Evolutionary conservation across 2,797 vertebrate genomes (phyloP).

Genomic region (Eurystomus glaucurus): DNA sequence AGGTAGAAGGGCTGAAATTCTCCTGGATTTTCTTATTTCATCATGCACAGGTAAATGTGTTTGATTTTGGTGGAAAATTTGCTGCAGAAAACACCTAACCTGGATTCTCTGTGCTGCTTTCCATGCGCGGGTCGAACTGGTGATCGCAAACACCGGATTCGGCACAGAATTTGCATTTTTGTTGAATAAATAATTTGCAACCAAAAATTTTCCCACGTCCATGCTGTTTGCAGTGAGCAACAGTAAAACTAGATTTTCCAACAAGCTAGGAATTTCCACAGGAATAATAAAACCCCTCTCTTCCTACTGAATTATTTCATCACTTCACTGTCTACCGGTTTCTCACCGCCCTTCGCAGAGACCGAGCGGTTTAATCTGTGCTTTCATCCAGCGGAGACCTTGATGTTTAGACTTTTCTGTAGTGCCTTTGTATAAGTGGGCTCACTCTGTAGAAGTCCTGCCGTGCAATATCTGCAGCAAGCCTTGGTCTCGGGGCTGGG

Average conservation of each 20-base stretch:
- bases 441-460: rapidly evolving
- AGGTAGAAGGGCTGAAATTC: not conserved
- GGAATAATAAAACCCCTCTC: not conserved
- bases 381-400: not conserved
- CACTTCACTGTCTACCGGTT: not conserved
- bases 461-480: not conserved
- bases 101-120: constrained; percentile 38
- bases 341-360: not conserved
- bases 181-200: not conserved
- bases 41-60: not conserved
- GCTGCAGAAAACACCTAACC: not conserved
- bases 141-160: not conserved
- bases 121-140: not conserved
- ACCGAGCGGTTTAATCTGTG: rapidly evolving
- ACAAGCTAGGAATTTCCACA: not conserved
- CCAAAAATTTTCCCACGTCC: not conserved
- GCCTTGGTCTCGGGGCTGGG: not conserved
- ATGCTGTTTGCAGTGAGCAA: rapidly evolving
- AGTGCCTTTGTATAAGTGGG: not conserved
- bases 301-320: not conserved
- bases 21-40: constrained; percentile 17
- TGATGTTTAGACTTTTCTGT: not conserved
- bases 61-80: constrained; percentile 6
- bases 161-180: not conserved
- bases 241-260: not conserved